These are phyloP conservation scores for Acanthosepion esculentum DNA, from an alignment of 2,888 invertebrate genomes.

Conservation along the genomic window DNA sequence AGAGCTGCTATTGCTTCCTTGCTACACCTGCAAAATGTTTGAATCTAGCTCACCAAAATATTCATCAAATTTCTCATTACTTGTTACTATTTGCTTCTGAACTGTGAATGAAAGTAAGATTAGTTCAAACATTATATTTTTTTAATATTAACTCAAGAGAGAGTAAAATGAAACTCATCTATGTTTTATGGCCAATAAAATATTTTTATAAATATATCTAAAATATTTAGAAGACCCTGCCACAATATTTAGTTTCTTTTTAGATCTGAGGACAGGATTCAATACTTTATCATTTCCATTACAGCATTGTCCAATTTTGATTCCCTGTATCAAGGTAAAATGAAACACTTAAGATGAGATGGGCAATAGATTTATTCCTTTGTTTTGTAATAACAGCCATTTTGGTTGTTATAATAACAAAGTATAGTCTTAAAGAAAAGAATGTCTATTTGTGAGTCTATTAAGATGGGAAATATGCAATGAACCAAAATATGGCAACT, in stretches of 20 bases:
- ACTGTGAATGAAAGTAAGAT: constrained; percentile 4
- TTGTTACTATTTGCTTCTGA: neutral
- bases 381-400: no score
- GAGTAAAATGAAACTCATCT: neutral
- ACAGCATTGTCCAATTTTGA: no score
- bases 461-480: no score
- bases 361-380: no score
- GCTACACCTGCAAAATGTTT: neutral
- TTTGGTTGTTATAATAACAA: no score
- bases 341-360: no score
- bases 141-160: neutral
- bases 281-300: neutral
- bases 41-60: neutral
- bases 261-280: neutral
- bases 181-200: neutral
- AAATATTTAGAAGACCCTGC: neutral
- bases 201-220: neutral
- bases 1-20: neutral
- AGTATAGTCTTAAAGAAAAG: no score
- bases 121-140: neutral
- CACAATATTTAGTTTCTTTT: neutral
- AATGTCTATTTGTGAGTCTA: no score
- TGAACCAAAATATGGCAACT: no score
- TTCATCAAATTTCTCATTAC: constrained; percentile 33
- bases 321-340: no score